Percentiles rank a stretch among this genome's conserved stretches.
phyloP scores from a whole-genome alignment of 2,888 invertebrate species.

The Eurois occulta region DNA sequence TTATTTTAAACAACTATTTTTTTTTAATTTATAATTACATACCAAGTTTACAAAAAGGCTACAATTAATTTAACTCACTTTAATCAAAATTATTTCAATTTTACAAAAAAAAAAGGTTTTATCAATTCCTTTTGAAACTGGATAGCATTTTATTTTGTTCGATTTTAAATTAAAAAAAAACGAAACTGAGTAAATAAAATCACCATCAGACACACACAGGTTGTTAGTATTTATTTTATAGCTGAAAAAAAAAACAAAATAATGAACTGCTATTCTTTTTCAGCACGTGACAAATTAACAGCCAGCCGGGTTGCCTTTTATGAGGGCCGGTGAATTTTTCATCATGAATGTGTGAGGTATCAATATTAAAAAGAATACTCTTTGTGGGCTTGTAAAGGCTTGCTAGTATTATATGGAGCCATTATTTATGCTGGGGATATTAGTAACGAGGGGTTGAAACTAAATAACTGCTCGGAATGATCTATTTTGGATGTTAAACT shows the following conservation, averaged over 20 bases:
- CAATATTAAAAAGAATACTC: conserved; percentile 35
- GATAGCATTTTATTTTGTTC: background rate
- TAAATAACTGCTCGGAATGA: background rate
- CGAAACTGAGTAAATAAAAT: conserved; percentile 11
- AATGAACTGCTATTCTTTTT: conserved; percentile 40
- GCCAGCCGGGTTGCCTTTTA: conserved; percentile 13
- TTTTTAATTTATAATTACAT: background rate
- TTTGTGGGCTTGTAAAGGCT: conserved; percentile 3
- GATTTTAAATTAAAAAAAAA: background rate
- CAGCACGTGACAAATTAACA: conserved; percentile 40
- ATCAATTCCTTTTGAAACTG: background rate
- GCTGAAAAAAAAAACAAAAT: conserved; percentile 36
- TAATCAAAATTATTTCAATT: background rate
- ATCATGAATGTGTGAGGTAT: conserved; percentile 25
- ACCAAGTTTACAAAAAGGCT: background rate
- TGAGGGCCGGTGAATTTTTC: conserved; percentile 38
- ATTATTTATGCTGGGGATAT: conserved; percentile 4
- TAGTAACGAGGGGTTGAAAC: too few relatives aligned
- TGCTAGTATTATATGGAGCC: background rate
- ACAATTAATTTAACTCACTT: background rate
- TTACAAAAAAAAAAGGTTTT: background rate
- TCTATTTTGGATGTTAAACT: background rate
- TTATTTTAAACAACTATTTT: background rate
- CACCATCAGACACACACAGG: background rate
- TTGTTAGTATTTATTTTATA: conserved; percentile 29